Percentiles rank a stretch among this genome's conserved stretches.
Evolutionary conservation across 2,797 vertebrate species (phyloP).

Genomic region (Hybognathus amarus): DNA sequence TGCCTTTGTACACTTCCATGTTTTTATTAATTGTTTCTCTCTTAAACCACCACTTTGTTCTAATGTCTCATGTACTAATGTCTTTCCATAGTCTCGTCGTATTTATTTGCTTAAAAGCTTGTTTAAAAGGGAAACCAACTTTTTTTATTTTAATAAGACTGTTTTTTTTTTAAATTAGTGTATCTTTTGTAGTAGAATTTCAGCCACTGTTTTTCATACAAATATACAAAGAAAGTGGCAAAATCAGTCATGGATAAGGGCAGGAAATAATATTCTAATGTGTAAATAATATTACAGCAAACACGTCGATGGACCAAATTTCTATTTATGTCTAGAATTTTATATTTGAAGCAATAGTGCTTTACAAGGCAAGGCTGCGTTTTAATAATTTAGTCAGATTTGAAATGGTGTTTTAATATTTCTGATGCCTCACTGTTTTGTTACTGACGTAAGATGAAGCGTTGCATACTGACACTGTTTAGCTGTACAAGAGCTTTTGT

Average conservation of each 20-base stretch:
- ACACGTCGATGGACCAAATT: conserved; percentile 92
- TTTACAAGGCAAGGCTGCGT: conserved; percentile 78
- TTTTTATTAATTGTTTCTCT: conserved; percentile 62
- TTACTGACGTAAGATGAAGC: conserved; percentile 83
- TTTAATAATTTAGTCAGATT: conserved; percentile 80
- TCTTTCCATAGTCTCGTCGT: conserved; percentile 72
- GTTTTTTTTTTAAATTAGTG: conserved; percentile 74
- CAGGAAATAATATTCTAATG: conserved; percentile 82
- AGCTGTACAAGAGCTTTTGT: conserved; percentile 68
- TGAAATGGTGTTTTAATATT: conserved; percentile 77
- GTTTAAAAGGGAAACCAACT: conserved; percentile 68
- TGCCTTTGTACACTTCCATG: conserved; percentile 74
- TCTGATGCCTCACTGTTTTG: conserved; percentile 73
- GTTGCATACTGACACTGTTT: conserved; percentile 85
- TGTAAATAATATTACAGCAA: conserved; percentile 95
- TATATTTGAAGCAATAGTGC: conserved; percentile 95
- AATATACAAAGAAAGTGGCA: conserved; percentile 78
- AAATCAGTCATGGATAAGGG: conserved; percentile 72
- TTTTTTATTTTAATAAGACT: conserved; percentile 71
- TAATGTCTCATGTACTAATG: conserved; percentile 63
- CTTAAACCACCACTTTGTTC: conserved; percentile 55
- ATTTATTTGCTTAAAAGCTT: conserved; percentile 82
- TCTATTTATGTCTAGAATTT: conserved; percentile 99
- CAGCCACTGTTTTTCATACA: conserved; percentile 76
- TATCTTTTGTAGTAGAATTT: conserved; percentile 83